phyloP scores from a whole-genome alignment of 2,888 invertebrate genomes.

The Leptinotarsa tumamoca region DNA sequence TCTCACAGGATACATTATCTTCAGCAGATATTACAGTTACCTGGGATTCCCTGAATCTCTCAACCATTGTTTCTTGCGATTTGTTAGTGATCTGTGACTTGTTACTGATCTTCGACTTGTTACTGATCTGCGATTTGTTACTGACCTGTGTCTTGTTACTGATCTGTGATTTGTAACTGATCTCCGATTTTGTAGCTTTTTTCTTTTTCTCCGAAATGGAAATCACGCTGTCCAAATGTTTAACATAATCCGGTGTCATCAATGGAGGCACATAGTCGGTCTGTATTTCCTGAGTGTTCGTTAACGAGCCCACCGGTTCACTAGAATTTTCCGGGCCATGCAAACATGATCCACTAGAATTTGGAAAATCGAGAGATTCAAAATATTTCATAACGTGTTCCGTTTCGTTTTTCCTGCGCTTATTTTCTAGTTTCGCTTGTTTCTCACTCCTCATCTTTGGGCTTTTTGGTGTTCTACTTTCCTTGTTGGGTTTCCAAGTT shows the following conservation, averaged over 20 bases:
- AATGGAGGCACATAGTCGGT: slow-evolving; percentile 35
- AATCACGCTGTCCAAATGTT: slow-evolving; percentile 21
- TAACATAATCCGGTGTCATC: slow-evolving; percentile 21
- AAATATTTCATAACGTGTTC: slow-evolving; percentile 44
- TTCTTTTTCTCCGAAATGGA: not conserved
- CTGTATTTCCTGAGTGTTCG: slow-evolving; percentile 50
- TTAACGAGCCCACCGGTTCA: not conserved
- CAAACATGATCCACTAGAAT: slow-evolving; percentile 27
- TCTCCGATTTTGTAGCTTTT: not conserved
- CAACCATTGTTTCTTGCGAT: not conserved
- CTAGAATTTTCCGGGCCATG: not conserved
- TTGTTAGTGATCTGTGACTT: not conserved
- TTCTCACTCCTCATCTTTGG: slow-evolving; percentile 15
- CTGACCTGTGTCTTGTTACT: not conserved
- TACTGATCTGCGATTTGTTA: not conserved
- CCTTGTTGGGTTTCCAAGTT: slow-evolving; percentile 61
- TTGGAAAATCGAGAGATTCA: slow-evolving; percentile 33
- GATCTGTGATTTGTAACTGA: not conserved
- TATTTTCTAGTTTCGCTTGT: slow-evolving; percentile 3
- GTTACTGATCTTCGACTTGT: not conserved
- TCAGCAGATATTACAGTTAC: not conserved
- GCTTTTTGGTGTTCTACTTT: slow-evolving; percentile 10
- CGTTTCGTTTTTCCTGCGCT: slow-evolving; percentile 18
- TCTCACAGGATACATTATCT: too few species aligned
- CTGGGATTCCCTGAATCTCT: not conserved